Conservation (phyloP, 2,888 invertebrate species). For the Cryptocephalus moraei region DNA sequence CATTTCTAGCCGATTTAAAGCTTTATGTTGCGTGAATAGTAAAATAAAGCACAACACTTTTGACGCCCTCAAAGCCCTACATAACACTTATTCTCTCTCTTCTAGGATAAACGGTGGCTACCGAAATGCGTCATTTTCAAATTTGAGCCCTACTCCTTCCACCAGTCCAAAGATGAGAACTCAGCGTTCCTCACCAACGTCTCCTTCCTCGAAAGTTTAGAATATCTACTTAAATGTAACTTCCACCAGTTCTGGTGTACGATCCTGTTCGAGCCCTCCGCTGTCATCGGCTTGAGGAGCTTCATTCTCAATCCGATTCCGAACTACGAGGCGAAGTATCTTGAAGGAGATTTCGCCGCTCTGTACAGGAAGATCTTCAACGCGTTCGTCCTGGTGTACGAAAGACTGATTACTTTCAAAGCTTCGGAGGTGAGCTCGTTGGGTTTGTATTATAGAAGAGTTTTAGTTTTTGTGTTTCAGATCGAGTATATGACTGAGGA, state of each 20-base stretch:
- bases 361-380: conserved; percentile 51
- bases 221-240: conserved; percentile 29
- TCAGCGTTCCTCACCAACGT: conserved; percentile 23
- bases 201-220: conserved; percentile 25
- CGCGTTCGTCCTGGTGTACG: conserved; percentile 58
- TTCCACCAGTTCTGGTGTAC: conserved; percentile 38
- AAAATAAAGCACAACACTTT: too few species aligned
- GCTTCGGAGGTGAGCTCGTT: conserved; percentile 54
- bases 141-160: conserved; percentile 29
- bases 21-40: too few species aligned
- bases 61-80: too few species aligned
- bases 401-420: conserved; percentile 68
- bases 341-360: conserved; percentile 37
- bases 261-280: conserved; percentile 27
- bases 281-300: conserved; percentile 24
- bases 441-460: background rate
- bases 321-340: conserved; percentile 31
- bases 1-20: too few species aligned
- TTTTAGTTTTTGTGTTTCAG: conserved; percentile 19
- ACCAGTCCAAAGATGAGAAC: conserved; percentile 24
- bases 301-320: conserved; percentile 31
- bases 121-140: conserved; percentile 22
- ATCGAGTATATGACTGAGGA: conserved; percentile 29
- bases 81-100: background rate
- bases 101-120: conserved; percentile 27